Evolutionary conservation across 2,797 vertebrate species (phyloP).

Genomic region (Garrulus glandarius): DNA sequence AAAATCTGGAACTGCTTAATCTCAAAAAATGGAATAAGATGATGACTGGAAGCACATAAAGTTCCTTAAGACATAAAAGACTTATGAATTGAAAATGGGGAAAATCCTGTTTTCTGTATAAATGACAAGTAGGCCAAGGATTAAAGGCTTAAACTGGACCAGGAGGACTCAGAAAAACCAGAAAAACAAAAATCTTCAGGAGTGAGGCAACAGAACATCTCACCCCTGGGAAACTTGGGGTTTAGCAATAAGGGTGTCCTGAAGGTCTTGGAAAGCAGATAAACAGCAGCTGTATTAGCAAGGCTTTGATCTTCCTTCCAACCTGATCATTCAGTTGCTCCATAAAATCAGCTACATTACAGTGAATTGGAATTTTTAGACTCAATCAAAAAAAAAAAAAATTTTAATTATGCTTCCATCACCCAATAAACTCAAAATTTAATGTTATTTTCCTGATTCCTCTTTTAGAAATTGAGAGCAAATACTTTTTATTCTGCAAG

Average conservation of each 20-base stretch:
- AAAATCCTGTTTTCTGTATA: not conserved
- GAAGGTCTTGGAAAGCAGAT: not conserved
- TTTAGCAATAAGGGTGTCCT: not conserved
- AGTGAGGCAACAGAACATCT: not conserved
- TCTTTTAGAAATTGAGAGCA: not conserved
- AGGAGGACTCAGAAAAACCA: not conserved
- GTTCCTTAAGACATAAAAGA: not conserved
- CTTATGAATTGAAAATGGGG: not conserved
- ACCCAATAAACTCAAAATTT: not conserved
- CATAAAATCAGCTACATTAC: not conserved
- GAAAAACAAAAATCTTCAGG: not conserved
- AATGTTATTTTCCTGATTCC: not conserved
- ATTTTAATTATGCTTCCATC: not conserved
- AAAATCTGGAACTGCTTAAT: not conserved
- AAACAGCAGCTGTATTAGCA: not conserved
- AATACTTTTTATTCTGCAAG: not conserved
- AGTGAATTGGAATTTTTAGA: not conserved
- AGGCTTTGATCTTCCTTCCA: not conserved
- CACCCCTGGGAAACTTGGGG: not conserved
- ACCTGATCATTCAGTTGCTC: not conserved
- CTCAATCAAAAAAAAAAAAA: too few species aligned
- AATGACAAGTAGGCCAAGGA: not conserved
- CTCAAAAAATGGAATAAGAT: not conserved
- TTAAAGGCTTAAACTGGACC: slow-evolving; percentile 5
- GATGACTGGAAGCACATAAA: not conserved